These are phyloP conservation scores for Meleagris gallopavo DNA, from an alignment of 2,113 vertebrate species.

Conservation along the genomic window DNA sequence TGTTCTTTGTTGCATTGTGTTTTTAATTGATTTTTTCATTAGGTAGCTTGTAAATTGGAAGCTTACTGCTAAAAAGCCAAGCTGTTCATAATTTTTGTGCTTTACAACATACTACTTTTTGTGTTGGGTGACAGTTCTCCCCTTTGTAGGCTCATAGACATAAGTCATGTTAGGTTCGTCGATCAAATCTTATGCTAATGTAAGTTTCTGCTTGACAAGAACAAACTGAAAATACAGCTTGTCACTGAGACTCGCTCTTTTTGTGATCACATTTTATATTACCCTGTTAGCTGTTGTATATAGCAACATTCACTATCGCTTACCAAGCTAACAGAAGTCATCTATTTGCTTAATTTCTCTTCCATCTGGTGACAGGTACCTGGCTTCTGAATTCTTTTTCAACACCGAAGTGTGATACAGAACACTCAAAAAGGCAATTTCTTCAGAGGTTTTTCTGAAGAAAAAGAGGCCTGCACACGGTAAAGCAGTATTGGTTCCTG, in stretches of 20 bases:
- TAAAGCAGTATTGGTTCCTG: neutral
- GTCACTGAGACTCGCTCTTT: neutral
- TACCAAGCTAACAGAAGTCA: neutral
- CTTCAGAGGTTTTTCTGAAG: slow-evolving; percentile 28
- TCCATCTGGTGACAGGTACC: slow-evolving; percentile 32
- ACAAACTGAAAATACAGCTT: slow-evolving; percentile 8
- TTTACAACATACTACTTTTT: slow-evolving; percentile 28
- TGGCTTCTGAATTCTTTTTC: slow-evolving; percentile 27
- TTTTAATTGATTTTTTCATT: slow-evolving; percentile 61
- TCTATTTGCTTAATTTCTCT: neutral
- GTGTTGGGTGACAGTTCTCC: neutral
- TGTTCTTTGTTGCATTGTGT: slow-evolving; percentile 51
- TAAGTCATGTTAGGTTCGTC: neutral
- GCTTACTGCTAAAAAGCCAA: slow-evolving; percentile 49
- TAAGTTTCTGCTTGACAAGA: slow-evolving; percentile 50
- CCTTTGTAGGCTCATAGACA: neutral
- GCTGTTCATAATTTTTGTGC: slow-evolving; percentile 49
- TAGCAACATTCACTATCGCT: neutral
- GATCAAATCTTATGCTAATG: slow-evolving; percentile 21
- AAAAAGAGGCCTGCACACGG: neutral
- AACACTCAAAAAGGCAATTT: slow-evolving; percentile 5
- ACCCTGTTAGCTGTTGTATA: slow-evolving; percentile 36
- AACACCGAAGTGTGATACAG: neutral
- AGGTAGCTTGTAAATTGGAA: slow-evolving; percentile 57
- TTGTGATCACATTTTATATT: slow-evolving; percentile 22